These are phyloP conservation scores for Crossaster papposus DNA, from an alignment of 53 echinoderm and acorn worm species.

Conservation along the genomic window DNA sequence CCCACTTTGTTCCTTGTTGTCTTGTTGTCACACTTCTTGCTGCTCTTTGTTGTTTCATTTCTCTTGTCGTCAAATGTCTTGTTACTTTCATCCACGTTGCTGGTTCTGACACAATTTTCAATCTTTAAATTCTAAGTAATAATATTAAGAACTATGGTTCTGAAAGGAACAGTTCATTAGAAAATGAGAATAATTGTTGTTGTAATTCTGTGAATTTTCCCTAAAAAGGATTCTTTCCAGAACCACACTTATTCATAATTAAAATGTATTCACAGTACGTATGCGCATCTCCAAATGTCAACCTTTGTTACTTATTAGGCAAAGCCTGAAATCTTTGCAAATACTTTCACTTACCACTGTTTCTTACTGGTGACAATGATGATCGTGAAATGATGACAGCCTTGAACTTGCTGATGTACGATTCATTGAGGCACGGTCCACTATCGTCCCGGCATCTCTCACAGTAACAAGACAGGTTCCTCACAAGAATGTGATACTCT, in stretches of 20 bases:
- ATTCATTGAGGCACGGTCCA: constrained; percentile 29
- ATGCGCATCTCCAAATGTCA: too few relatives aligned
- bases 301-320: neutral
- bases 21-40: too few relatives aligned
- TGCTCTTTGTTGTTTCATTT: neutral
- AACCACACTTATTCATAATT: constrained; percentile 4
- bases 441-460: constrained; percentile 27
- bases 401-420: constrained; percentile 21
- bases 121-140: neutral
- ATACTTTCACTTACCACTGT: neutral
- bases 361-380: constrained; percentile 7
- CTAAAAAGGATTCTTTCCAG: constrained; percentile 8
- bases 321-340: too few relatives aligned
- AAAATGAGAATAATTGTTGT: neutral
- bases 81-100: neutral
- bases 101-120: neutral
- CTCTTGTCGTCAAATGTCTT: neutral
- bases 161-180: neutral
- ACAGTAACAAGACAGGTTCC: constrained; percentile 68
- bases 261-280: neutral
- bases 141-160: neutral
- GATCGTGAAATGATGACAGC: constrained; percentile 19
- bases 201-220: neutral
- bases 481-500: constrained; percentile 42
- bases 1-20: too few relatives aligned